A percentile compares a stretch with the other conserved stretches of the same genome.
These are phyloP conservation scores for Corvus moneduloides DNA, from an alignment of 2,113 vertebrate genomes.

Conservation along the genomic window DNA sequence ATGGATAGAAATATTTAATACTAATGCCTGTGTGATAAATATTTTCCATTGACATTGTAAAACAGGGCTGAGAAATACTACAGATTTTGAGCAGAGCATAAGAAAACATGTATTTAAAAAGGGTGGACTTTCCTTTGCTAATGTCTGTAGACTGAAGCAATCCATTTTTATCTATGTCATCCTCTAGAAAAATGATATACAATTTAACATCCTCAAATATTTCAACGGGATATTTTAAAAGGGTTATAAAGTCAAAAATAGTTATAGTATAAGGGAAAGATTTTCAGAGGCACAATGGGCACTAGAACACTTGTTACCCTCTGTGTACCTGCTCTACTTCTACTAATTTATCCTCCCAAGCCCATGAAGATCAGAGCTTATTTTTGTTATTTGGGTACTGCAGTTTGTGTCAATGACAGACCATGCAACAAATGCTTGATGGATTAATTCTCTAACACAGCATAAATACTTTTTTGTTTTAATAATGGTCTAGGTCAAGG, in stretches of 20 bases:
- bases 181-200: background rate
- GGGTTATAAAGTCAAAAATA: background rate
- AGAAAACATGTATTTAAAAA: background rate
- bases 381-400: background rate
- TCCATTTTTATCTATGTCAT: background rate
- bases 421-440: background rate
- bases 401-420: background rate
- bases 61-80: background rate
- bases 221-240: background rate
- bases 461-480: background rate
- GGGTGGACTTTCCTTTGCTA: background rate
- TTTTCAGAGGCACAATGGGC: background rate
- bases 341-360: background rate
- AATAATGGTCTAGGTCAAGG: background rate
- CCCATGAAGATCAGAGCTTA: background rate
- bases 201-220: background rate
- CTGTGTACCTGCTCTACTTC: background rate
- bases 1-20: background rate
- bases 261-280: background rate
- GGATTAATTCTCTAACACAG: background rate
- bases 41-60: background rate
- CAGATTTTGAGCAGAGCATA: background rate
- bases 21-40: background rate
- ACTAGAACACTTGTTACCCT: background rate
- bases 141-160: background rate